Conservation (phyloP, 2,113 vertebrate genomes). For the Passer montanus region DNA sequence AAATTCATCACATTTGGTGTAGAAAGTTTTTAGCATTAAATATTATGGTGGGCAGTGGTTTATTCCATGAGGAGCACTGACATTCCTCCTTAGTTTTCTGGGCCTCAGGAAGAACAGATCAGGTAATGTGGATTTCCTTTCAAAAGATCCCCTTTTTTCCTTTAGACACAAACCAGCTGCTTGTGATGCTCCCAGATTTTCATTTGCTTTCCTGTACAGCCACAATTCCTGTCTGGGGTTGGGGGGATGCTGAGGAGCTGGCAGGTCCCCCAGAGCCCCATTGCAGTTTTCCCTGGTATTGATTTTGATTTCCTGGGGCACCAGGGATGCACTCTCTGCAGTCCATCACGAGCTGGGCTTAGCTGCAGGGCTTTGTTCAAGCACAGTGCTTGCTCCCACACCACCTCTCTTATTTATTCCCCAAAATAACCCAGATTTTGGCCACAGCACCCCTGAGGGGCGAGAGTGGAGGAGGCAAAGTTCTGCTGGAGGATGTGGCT, state of each 20-base stretch:
- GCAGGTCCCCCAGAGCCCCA: background rate
- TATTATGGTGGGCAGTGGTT: slow-evolving; percentile 26
- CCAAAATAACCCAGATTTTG: background rate
- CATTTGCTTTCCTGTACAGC: background rate
- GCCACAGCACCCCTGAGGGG: background rate
- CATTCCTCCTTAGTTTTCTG: background rate
- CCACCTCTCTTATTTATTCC: background rate
- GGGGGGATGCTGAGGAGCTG: background rate
- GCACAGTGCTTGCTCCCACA: background rate
- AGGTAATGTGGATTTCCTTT: background rate
- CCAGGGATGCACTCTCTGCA: background rate
- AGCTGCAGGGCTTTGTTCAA: background rate
- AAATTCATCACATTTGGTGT: background rate
- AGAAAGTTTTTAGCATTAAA: background rate
- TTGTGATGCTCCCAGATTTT: background rate
- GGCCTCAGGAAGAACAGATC: slow-evolving; percentile 41
- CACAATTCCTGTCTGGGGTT: fast-evolving
- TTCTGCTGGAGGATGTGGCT: background rate
- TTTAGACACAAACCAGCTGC: background rate
- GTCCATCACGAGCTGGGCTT: background rate
- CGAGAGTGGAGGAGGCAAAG: background rate
- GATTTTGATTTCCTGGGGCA: slow-evolving; percentile 12
- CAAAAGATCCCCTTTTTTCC: background rate
- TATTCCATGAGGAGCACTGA: slow-evolving; percentile 12
- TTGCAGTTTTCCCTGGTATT: background rate